Conservation (phyloP, 2,888 invertebrate genomes). For the Oligia latruncula region DNA sequence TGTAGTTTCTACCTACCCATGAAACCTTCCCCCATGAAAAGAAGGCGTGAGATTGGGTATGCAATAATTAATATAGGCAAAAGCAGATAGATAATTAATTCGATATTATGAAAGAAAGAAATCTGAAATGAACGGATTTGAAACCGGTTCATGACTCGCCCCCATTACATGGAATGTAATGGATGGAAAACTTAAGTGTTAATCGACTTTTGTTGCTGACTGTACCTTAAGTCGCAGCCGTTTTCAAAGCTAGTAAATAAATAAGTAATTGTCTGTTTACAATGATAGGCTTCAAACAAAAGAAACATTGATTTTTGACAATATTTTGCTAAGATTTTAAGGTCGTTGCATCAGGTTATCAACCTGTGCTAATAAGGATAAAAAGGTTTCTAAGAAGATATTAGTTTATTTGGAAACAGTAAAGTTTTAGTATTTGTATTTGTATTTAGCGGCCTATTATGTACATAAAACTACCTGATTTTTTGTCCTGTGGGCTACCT, state of each 20-base stretch:
- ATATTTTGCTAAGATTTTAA: background rate
- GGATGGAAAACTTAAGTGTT: too few species aligned
- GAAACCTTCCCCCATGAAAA: too few species aligned
- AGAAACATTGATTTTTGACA: background rate
- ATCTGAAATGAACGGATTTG: too few species aligned
- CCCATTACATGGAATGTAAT: too few species aligned
- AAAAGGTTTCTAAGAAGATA: constrained; percentile 5
- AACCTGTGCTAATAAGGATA: constrained; percentile 8
- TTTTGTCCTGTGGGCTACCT: background rate
- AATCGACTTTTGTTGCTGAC: too few species aligned
- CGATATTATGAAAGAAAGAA: too few species aligned
- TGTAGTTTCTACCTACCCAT: too few species aligned
- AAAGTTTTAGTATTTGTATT: background rate
- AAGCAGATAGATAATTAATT: too few species aligned
- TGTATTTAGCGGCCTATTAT: background rate
- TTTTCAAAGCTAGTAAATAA: background rate
- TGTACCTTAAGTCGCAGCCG: too few species aligned
- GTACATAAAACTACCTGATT: background rate
- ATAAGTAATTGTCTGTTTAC: background rate
- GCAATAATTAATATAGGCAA: too few species aligned
- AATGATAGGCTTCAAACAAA: background rate
- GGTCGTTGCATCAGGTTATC: constrained; percentile 4
- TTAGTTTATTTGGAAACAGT: background rate
- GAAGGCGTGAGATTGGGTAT: too few species aligned
- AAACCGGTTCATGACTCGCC: too few species aligned